phyloP scores from a whole-genome alignment of 1,140 invertebrate genomes.

The Cataglyphis hispanica region DNA sequence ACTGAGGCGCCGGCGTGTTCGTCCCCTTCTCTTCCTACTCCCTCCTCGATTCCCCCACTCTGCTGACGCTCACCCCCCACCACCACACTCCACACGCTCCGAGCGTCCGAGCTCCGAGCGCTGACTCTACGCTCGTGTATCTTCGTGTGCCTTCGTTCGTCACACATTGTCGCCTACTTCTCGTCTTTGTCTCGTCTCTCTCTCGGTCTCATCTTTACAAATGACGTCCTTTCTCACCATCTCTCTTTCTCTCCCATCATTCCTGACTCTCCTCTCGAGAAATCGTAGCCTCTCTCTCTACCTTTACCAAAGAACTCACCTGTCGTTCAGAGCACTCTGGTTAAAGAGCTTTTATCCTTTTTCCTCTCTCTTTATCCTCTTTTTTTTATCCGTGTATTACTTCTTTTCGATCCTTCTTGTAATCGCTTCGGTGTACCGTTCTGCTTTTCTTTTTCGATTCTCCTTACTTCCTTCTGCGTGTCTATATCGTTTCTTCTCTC shows the following conservation, averaged over 20 bases:
- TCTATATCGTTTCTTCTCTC: constrained; percentile 18
- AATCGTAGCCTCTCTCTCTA: constrained; percentile 8
- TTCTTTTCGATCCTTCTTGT: constrained; percentile 54
- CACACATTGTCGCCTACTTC: constrained; percentile 8
- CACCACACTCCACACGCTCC: background rate
- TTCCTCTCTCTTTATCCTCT: background rate
- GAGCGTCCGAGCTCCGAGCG: background rate
- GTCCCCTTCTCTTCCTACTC: constrained; percentile 17
- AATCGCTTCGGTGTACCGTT: constrained; percentile 30
- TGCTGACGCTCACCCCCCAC: background rate
- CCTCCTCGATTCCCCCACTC: background rate
- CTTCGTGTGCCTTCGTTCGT: background rate
- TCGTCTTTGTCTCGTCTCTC: constrained; percentile 16
- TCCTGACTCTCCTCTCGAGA: constrained; percentile 3
- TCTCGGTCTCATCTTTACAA: background rate
- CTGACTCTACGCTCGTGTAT: constrained; percentile 44
- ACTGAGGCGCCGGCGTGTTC: constrained; percentile 85
- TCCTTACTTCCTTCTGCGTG: constrained; percentile 34
- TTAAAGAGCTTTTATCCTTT: constrained; percentile 49
- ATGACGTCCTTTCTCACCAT: background rate
- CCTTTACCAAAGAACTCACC: constrained; percentile 27
- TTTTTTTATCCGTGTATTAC: constrained; percentile 35
- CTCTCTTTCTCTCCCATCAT: background rate
- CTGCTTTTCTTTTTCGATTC: constrained; percentile 24
- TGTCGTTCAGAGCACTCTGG: constrained; percentile 45